Evolutionary conservation across 2,113 vertebrate species (phyloP).

Genomic region (Ictalurus furcatus): DNA sequence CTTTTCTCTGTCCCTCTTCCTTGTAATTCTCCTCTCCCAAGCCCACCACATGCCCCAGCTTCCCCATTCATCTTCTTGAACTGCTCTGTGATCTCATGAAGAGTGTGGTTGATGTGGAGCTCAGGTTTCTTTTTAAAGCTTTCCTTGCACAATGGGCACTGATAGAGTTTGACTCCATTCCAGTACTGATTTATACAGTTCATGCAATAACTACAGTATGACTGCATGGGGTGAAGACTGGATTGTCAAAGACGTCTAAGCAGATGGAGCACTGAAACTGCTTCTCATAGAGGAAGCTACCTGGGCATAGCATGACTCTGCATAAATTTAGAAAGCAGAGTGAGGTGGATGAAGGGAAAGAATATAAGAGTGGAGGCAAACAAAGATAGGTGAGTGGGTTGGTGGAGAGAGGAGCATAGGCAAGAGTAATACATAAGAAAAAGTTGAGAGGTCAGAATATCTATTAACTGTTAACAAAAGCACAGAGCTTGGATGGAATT

Average conservation of each 20-base stretch:
- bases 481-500: neutral
- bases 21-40: neutral
- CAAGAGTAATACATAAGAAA: neutral
- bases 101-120: slow-evolving; percentile 72
- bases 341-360: neutral
- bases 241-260: slow-evolving; percentile 54
- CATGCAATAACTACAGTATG: slow-evolving; percentile 52
- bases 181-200: slow-evolving; percentile 52
- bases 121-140: slow-evolving; percentile 67
- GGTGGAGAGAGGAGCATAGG: neutral
- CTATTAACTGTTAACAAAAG: neutral
- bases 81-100: slow-evolving; percentile 73
- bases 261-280: slow-evolving; percentile 58
- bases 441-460: neutral
- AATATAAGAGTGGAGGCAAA: neutral
- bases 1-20: slow-evolving; percentile 6
- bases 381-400: neutral
- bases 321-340: neutral
- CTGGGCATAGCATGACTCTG: slow-evolving; percentile 30
- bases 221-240: slow-evolving; percentile 44
- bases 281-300: slow-evolving; percentile 51
- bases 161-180: slow-evolving; percentile 54
- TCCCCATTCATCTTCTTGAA: slow-evolving; percentile 61
- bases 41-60: neutral
- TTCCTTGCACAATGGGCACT: slow-evolving; percentile 75